A percentile compares a stretch with the other conserved stretches of the same genome.
phyloP scores from a whole-genome alignment of 1,140 invertebrate species.

The Atta texana region DNA sequence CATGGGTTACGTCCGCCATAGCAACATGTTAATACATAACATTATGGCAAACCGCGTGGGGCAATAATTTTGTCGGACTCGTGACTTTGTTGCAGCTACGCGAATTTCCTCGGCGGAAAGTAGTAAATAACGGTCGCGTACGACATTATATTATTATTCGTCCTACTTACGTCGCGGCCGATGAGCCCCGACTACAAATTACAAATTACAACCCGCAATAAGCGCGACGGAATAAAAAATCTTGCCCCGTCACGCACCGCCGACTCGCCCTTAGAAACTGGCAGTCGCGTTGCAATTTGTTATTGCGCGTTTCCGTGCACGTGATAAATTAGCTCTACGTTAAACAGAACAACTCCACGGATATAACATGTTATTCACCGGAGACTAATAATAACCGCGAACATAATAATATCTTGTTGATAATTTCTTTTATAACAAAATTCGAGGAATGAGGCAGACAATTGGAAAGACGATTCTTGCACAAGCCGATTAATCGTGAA shows the following conservation, averaged over 20 bases:
- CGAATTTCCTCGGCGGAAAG: constrained; percentile 53
- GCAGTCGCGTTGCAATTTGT: constrained; percentile 57
- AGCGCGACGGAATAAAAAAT: constrained; percentile 58
- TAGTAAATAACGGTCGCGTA: constrained; percentile 58
- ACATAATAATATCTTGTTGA: constrained; percentile 16
- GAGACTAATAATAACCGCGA: constrained; percentile 45
- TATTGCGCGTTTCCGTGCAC: constrained; percentile 59
- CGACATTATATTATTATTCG: constrained; percentile 64
- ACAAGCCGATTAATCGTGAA: constrained; percentile 8
- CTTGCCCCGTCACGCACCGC: constrained; percentile 58
- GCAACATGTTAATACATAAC: constrained; percentile 66
- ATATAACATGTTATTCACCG: constrained; percentile 43
- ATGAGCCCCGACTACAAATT: constrained; percentile 61
- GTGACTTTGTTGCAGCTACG: constrained; percentile 30
- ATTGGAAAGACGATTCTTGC: background rate
- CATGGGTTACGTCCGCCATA: constrained; percentile 59
- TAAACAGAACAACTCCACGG: constrained; percentile 48
- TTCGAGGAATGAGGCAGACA: background rate
- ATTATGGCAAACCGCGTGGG: constrained; percentile 62
- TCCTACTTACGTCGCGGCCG: constrained; percentile 62
- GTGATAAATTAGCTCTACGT: constrained; percentile 61
- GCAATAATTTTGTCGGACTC: constrained; percentile 65
- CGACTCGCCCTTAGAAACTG: constrained; percentile 50
- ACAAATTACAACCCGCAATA: constrained; percentile 61
- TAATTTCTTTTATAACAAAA: background rate